Base-by-base conservation (phyloP, 2,797 vertebrate genomes). In the Tinamus major region DNA sequence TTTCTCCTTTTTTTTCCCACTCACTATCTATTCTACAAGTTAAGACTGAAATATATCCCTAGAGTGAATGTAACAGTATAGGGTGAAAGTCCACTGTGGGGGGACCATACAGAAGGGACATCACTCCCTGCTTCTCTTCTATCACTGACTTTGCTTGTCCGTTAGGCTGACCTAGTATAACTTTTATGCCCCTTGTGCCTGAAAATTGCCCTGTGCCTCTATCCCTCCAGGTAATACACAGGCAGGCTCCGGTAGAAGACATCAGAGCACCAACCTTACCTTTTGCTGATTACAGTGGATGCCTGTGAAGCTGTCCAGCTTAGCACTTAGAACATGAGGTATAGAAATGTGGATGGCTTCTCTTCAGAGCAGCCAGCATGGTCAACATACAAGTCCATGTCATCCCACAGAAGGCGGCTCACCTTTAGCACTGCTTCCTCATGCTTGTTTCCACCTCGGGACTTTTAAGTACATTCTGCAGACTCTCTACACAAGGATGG, bases 321-420 rank as follows among this genome's bases (percentile, higher is more conserved):
- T 46, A 56, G 24, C n/a, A 33, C 3, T n/a, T 26, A 27, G 44
- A 12, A 13, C n/a, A 64, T 46, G 19, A 1, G 0, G 2, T 35
- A 20, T 11, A 70, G 67, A 90, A 77, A 7, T 2, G 1, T 4
- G 1, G 37, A 62, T 14, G 6, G 39, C 55, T 14, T 6, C 8
- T 33, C 9, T 85, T 67, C 12, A 56, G 72, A 79, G 42, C 3
- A 67, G 61, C 10, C 42, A 23, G 3, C 6, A 26, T 10, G 11
- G 46, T 69, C 35, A 91, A 18, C 4, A 55, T 13, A 4, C 14
- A 24, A 41, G 29, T 42, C 56, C 44, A 15, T 44, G 33, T 81
- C 88, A 18, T 6, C 4, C 1, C 35, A 0, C 21, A 20, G 53
- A 55, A 31, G 53, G 31, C 19, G 16, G 29, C 29, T 55, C 53